Evolutionary conservation across 2,113 vertebrate genomes (phyloP).

Genomic region (Lynx canadensis): DNA sequence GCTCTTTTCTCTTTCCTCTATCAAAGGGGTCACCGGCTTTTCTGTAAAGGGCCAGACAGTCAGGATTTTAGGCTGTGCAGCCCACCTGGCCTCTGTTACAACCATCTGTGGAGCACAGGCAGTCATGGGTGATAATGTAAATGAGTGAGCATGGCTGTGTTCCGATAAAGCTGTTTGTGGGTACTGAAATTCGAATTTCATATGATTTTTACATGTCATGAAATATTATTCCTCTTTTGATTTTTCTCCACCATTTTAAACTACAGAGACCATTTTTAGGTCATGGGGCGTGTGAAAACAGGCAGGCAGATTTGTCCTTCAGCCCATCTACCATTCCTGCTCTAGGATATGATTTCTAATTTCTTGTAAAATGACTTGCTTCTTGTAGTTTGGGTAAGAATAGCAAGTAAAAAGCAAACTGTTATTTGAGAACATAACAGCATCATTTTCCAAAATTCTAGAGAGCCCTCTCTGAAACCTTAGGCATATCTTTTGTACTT

Average conservation of each 20-base stretch:
- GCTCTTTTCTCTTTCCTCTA: not conserved
- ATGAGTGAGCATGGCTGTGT: not conserved
- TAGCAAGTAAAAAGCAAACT: not conserved
- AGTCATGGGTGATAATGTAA: not conserved
- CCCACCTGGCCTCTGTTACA: not conserved
- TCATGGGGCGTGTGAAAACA: not conserved
- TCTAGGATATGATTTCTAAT: not conserved
- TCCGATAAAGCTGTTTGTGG: not conserved
- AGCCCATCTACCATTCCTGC: not conserved
- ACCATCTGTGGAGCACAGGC: not conserved
- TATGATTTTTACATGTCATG: not conserved
- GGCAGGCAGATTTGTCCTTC: not conserved
- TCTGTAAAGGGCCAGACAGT: not conserved
- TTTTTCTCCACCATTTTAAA: no score
- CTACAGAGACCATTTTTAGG: not conserved
- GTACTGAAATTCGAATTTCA: not conserved
- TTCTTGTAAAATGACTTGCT: not conserved
- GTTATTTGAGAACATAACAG: not conserved
- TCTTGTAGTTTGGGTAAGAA: not conserved
- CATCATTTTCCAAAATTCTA: no score
- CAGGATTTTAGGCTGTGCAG: not conserved
- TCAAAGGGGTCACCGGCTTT: not conserved
- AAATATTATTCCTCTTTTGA: not conserved
- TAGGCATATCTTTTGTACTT: not conserved
- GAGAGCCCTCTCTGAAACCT: not conserved